These are phyloP conservation scores for Xenopus tropicalis DNA, from an alignment of 2,113 vertebrate genomes.

Conservation along the genomic window UCB_Xtro_10.0 CM004447.2:94624501-94625000, in stretches of 20 bases:
- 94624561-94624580: constrained; percentile 44
- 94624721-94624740: background rate
- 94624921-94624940: no score
- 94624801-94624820: no score
- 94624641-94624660: constrained; percentile 44
- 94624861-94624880: no score
- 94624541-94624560: constrained; percentile 47
- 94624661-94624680: constrained; percentile 43
- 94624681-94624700: constrained; percentile 26
- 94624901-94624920: no score
- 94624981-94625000: no score
- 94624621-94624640: constrained; percentile 48
- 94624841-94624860: no score
- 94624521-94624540: constrained; percentile 56
- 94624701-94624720: background rate
- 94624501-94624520: constrained; percentile 58
- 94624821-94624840: no score
- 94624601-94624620: constrained; percentile 41
- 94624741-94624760: background rate
- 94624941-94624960: no score
- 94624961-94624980: no score
- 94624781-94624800: no score
- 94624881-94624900: no score
- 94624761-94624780: background rate
- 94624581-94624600: constrained; percentile 45